Percentiles rank a stretch among this genome's conserved stretches.
Conservation (phyloP, 2,888 invertebrate genomes). For the Dynastes tityus region DNA sequence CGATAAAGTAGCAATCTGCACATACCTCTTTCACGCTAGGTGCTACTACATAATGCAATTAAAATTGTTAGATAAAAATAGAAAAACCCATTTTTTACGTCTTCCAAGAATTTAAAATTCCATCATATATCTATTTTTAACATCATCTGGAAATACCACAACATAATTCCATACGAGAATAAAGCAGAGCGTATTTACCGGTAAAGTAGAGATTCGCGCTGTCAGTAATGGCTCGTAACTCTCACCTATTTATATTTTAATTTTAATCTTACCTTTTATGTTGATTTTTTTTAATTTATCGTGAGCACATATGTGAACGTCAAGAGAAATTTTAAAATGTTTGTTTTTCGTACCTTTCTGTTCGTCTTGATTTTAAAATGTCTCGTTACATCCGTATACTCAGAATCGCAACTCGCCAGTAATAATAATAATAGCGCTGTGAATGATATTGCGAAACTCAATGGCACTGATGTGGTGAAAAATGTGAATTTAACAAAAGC, state of each 20-base stretch:
- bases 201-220: background rate
- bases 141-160: too few relatives aligned
- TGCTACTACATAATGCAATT: too few relatives aligned
- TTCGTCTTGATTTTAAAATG: conserved; percentile 39
- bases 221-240: conserved; percentile 10
- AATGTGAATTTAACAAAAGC: conserved; percentile 1
- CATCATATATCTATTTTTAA: too few relatives aligned
- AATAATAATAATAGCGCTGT: background rate
- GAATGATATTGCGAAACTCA: background rate
- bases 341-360: conserved; percentile 44
- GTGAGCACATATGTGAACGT: conserved; percentile 38
- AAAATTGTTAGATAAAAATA: too few relatives aligned
- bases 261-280: conserved; percentile 9
- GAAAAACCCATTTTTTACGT: too few relatives aligned
- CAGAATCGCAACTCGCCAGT: conserved; percentile 7
- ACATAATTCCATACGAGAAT: too few relatives aligned
- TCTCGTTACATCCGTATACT: conserved; percentile 20
- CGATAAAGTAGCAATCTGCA: too few relatives aligned
- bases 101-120: too few relatives aligned
- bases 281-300: conserved; percentile 47
- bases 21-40: too few relatives aligned
- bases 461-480: background rate
- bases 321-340: conserved; percentile 41
- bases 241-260: conserved; percentile 19
- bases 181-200: background rate